A percentile compares a stretch with the other conserved stretches of the same genome.
Conservation (phyloP, 2,113 vertebrate species). For the Hipposideros armiger region DNA sequence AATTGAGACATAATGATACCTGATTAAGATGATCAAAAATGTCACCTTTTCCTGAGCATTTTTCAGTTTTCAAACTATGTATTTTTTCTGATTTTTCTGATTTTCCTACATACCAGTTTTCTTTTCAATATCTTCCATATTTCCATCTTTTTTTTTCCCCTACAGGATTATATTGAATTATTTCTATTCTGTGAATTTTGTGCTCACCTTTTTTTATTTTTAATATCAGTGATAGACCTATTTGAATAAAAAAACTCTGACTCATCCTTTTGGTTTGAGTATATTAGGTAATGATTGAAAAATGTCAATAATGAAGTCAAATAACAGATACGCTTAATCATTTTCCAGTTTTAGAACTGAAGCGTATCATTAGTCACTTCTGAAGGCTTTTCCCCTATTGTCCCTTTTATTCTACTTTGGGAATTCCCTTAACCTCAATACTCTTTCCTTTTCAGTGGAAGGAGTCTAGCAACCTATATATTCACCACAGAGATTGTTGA, state of each 20-base stretch:
- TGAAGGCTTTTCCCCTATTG: background rate
- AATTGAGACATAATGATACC: background rate
- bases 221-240: background rate
- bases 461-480: background rate
- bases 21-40: background rate
- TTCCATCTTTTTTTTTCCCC: background rate
- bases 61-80: background rate
- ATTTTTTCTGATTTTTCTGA: background rate
- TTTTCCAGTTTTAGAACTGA: background rate
- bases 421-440: background rate
- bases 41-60: background rate
- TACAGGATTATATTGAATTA: background rate
- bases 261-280: background rate
- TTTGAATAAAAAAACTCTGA: background rate
- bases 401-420: background rate
- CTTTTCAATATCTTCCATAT: background rate
- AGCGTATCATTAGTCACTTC: background rate
- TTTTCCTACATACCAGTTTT: background rate
- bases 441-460: background rate
- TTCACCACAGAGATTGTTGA: background rate
- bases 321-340: background rate
- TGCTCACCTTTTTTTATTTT: background rate
- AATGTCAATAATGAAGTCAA: background rate
- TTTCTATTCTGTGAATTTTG: background rate
- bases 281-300: background rate